These are phyloP conservation scores for Brachionus koreanus DNA, from an alignment of 1,140 invertebrate species.

Conservation along the genomic window DNA sequence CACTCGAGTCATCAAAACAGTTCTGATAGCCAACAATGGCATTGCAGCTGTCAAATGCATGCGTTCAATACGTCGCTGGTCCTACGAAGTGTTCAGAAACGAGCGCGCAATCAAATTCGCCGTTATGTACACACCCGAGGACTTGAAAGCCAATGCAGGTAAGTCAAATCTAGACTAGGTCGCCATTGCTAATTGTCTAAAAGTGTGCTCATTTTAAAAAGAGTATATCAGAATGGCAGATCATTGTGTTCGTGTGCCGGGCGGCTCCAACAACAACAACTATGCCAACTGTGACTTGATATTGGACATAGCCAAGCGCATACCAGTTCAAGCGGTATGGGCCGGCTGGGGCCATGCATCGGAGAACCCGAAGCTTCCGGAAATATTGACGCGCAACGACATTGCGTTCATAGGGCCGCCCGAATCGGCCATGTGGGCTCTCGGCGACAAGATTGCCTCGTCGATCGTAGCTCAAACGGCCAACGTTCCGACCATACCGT, in stretches of 20 bases:
- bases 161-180: neutral
- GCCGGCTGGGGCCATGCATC: conserved; percentile 99
- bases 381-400: conserved; percentile 82
- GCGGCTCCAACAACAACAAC: conserved; percentile 97
- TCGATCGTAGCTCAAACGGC: conserved; percentile 99
- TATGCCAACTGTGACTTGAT: conserved; percentile 99
- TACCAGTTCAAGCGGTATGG: conserved; percentile 96
- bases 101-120: conserved; percentile 92
- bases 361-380: conserved; percentile 96
- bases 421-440: conserved; percentile 96
- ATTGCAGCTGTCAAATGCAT: conserved; percentile 99
- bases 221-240: conserved; percentile 99
- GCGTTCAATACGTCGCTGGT: conserved; percentile 91
- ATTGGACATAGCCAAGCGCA: conserved; percentile 85
- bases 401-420: conserved; percentile 74
- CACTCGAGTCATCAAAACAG: conserved; percentile 77
- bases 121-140: conserved; percentile 96
- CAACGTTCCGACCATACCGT: conserved; percentile 91
- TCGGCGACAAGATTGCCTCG: conserved; percentile 98
- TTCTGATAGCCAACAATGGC: conserved; percentile 97
- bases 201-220: neutral
- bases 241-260: conserved; percentile 93
- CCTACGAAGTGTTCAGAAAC: conserved; percentile 98
- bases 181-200: conserved; percentile 49
- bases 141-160: conserved; percentile 71